Evolutionary conservation across 2,888 invertebrate genomes (phyloP).

Genomic region (Oscheius sp.): DNA sequence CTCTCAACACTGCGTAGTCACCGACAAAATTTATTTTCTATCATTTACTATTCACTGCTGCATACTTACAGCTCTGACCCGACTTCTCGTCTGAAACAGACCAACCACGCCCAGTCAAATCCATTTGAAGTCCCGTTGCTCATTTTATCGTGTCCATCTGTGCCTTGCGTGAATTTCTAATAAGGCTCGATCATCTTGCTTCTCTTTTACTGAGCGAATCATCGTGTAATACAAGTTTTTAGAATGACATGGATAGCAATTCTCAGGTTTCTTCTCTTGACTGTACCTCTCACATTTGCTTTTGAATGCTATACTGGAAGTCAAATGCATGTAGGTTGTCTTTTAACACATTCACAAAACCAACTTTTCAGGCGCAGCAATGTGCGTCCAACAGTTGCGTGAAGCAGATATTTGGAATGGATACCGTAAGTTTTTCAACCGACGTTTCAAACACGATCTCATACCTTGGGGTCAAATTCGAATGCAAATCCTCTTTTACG

Average conservation of each 20-base stretch:
- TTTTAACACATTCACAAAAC: not conserved
- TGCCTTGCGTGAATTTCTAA: slow-evolving; percentile 27
- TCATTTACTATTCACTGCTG: not conserved
- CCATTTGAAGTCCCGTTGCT: not conserved
- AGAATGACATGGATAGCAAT: slow-evolving; percentile 14
- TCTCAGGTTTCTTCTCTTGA: not conserved
- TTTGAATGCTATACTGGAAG: slow-evolving; percentile 69
- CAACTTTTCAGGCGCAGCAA: slow-evolving; percentile 60
- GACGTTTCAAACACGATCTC: slow-evolving; percentile 12
- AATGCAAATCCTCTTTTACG: slow-evolving; percentile 36
- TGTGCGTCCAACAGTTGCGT: slow-evolving; percentile 70
- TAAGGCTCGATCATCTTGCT: slow-evolving; percentile 14
- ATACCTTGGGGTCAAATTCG: slow-evolving; percentile 30
- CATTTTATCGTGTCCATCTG: slow-evolving; percentile 28
- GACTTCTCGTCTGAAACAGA: not conserved
- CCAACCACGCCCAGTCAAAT: not conserved
- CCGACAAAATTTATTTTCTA: not conserved
- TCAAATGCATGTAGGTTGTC: slow-evolving; percentile 55
- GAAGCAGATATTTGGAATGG: slow-evolving; percentile 71
- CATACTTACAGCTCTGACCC: not conserved
- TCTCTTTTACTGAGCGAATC: not conserved
- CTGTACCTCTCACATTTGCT: not conserved
- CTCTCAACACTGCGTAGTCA: not conserved
- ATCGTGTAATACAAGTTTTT: not conserved
- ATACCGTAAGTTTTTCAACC: slow-evolving; percentile 62